Conservation (phyloP, 2,113 vertebrate genomes). For the Numida meleagris region DNA sequence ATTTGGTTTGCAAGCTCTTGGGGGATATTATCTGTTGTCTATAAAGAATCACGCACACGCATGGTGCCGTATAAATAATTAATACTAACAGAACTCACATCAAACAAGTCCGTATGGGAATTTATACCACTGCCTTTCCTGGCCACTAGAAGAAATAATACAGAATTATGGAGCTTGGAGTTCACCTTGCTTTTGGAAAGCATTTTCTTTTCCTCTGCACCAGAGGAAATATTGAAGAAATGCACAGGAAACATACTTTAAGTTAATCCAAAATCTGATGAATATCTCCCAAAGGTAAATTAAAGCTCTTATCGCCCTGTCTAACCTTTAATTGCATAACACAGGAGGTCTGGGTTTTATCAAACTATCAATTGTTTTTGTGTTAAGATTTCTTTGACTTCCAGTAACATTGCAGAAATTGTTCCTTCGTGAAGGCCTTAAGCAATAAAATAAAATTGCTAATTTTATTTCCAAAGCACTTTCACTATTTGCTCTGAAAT, state of each 20-base stretch:
- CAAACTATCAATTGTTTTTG: constrained; percentile 44
- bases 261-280: constrained; percentile 14
- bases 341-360: constrained; percentile 39
- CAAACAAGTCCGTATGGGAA: constrained; percentile 12
- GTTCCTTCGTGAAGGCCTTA: constrained; percentile 4
- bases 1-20: constrained; percentile 32
- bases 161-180: not conserved
- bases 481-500: not conserved
- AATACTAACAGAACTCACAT: constrained; percentile 49
- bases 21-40: constrained; percentile 50
- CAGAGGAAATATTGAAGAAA: constrained; percentile 16
- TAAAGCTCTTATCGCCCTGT: constrained; percentile 55
- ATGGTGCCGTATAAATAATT: constrained; percentile 47
- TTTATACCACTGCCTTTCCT: not conserved
- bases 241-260: constrained; percentile 46
- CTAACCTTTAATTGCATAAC: constrained; percentile 58
- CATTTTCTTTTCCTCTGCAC: constrained; percentile 21
- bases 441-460: constrained; percentile 19
- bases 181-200: not conserved
- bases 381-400: constrained; percentile 30
- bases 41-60: constrained; percentile 42
- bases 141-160: constrained; percentile 27
- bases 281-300: constrained; percentile 51
- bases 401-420: not conserved
- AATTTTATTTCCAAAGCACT: constrained; percentile 37